phyloP scores from a whole-genome alignment of 2,797 vertebrate species.

The Yasuhikotakia modesta region DNA sequence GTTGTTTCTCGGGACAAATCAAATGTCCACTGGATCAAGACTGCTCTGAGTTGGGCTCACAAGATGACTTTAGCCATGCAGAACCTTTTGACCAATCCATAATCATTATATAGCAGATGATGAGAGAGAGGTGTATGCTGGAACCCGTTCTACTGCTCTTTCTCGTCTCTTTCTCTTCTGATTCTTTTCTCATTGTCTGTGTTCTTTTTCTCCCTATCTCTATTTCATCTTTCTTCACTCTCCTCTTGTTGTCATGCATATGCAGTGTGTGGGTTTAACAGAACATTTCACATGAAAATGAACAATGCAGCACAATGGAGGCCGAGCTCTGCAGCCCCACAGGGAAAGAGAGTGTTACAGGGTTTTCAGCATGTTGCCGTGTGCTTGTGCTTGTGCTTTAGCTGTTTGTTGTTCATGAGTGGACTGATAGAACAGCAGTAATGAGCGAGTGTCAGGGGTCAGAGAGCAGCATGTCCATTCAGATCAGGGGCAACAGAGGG shows the following conservation, averaged over 20 bases:
- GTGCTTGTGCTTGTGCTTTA: neutral
- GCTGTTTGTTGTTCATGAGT: too few species aligned
- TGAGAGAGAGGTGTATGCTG: too few species aligned
- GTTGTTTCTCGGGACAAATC: too few species aligned
- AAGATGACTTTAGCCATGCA: constrained; percentile 12
- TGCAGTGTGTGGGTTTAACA: too few species aligned
- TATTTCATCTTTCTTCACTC: too few species aligned
- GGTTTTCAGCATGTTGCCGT: neutral
- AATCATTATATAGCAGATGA: too few species aligned
- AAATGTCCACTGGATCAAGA: too few species aligned
- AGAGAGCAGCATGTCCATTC: constrained; percentile 30
- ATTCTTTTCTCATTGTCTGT: neutral
- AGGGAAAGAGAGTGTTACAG: constrained; percentile 8
- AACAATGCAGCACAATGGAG: constrained; percentile 49
- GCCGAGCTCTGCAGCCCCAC: too few species aligned
- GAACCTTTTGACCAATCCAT: constrained; percentile 41
- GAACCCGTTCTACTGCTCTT: constrained; percentile 8
- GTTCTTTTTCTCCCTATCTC: too few species aligned
- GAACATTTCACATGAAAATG: constrained; percentile 47
- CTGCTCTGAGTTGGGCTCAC: too few species aligned
- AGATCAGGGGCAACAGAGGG: constrained; percentile 22
- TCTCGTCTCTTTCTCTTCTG: constrained; percentile 12
- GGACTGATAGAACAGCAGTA: neutral
- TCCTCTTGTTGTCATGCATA: too few species aligned
- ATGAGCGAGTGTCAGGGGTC: neutral